Conservation (phyloP, 30 jellyfish, hydroid and myxozoan species). For the Aurelia coerulea region DNA sequence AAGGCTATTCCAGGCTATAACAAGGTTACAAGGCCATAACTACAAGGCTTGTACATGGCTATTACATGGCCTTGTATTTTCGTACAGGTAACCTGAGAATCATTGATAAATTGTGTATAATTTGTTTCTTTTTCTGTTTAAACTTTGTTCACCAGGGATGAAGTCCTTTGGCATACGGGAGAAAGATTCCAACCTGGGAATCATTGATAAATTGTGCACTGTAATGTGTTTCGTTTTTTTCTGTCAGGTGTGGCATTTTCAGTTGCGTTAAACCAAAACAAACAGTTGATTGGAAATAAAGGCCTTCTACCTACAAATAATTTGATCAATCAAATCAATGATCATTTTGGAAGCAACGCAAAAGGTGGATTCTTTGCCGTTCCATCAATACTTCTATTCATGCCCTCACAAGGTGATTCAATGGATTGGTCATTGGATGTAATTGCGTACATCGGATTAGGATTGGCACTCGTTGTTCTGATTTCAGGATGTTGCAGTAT, state of each 20-base stretch:
- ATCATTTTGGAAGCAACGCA: conserved; percentile 36
- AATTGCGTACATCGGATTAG: conserved; percentile 54
- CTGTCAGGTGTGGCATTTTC: no score
- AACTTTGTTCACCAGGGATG: no score
- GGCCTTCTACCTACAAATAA: conserved; percentile 68
- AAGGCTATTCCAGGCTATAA: no score
- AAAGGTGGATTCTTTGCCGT: conserved; percentile 24
- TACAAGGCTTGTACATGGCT: no score
- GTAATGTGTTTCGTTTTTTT: no score
- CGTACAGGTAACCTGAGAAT: no score
- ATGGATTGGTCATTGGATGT: conserved; percentile 66
- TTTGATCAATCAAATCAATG: conserved; percentile 8
- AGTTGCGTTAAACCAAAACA: conserved; percentile 66
- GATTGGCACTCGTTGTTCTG: conserved; percentile 38
- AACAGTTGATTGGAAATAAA: conserved; percentile 59
- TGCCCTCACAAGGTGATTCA: background rate
- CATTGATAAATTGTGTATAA: no score
- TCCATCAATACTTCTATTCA: conserved; percentile 56
- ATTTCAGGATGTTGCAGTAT: conserved; percentile 55
- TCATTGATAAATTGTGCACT: background rate
- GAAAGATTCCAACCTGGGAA: no score
- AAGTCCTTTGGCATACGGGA: no score
- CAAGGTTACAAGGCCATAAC: no score
- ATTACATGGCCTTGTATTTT: no score
- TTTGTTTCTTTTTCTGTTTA: no score